A percentile compares a stretch with the other conserved stretches of the same genome.
Evolutionary conservation across 2,113 vertebrate species (phyloP).

Genomic region (Anarhynchus alexandrinus): DNA sequence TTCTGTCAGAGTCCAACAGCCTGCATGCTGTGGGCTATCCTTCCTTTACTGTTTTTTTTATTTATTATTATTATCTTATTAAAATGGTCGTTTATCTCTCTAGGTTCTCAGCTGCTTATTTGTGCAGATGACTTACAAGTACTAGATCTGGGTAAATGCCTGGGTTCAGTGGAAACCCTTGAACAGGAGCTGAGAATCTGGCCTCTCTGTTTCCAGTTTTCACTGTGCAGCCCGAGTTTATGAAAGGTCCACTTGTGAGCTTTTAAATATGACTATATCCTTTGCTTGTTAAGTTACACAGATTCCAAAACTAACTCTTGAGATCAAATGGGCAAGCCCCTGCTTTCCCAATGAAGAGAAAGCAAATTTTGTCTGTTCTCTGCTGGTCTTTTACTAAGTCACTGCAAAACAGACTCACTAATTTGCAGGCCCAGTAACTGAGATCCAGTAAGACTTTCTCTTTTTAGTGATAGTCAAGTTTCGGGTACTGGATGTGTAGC

Average conservation of each 20-base stretch:
- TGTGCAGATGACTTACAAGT: not conserved
- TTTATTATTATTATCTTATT: not conserved
- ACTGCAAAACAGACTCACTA: not conserved
- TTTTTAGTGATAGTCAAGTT: not conserved
- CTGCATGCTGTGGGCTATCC: not conserved
- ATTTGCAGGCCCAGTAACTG: not conserved
- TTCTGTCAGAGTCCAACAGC: not conserved
- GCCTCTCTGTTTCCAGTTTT: not conserved
- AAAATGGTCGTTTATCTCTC: not conserved
- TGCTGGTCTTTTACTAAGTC: not conserved
- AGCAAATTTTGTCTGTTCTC: not conserved
- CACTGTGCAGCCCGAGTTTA: not conserved
- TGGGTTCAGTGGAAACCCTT: not conserved
- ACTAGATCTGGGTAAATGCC: not conserved
- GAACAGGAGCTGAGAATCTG: not conserved
- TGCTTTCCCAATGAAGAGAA: not conserved
- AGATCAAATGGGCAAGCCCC: not conserved
- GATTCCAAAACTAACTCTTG: not conserved
- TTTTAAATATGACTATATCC: not conserved
- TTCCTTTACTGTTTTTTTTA: not conserved
- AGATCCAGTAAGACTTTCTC: not conserved
- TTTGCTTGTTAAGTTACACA: not conserved
- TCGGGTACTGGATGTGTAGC: not conserved
- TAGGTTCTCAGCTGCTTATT: not conserved
- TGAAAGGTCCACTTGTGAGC: not conserved